Base-by-base conservation (phyloP, 1,140 invertebrate species). In the Saxidomus purpurata region DNA sequence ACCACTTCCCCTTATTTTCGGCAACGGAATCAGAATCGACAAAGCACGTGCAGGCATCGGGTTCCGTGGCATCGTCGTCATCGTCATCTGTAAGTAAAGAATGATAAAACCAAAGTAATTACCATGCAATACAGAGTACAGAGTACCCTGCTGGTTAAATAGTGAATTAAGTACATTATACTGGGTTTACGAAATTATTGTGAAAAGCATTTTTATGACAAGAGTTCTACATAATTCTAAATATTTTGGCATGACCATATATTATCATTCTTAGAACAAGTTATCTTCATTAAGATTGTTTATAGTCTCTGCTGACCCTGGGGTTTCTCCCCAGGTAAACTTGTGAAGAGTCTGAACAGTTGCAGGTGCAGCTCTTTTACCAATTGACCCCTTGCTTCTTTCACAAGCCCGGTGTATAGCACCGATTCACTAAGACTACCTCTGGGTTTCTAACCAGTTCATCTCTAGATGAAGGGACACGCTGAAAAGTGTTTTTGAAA, bases 1-100 rank as follows among this genome's bases (percentile, higher is more conserved):
- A 90, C 0, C 91, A 84, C 13, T 76, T 86, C 15, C 93, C 94
- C 15, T 84, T 90, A 52, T 87, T 91, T 43, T 91, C 76, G 34
- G 87, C 84, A 2, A 93, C 40, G 8, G 90, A 38, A 19, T 85
- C 74, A 71, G 90, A 90, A 47, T 84, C 76, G 4, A 94, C 52
- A 69, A 91, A 92, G 25, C 90, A 91, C 2, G 71, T 82, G 84
- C 93, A 91, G 13, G 90, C 82, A 31, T 90, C 63, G 19, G 82
- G 84, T 22, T 84, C 43, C 25, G 79, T 34, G n/a, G 63, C 63
- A n/a, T 59, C 59, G 0, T n/a, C n/a, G n/a, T n/a, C n/a, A n/a
- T n/a, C n/a, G n/a, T n/a, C n/a, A 19, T 52, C 47, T 19, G 9
- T 52, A 52, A 11, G 9, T 52, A 11, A 9, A 52, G 47, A 19